Base-by-base conservation (phyloP, 2,888 invertebrate genomes). In the Cheilosia pagana region DNA sequence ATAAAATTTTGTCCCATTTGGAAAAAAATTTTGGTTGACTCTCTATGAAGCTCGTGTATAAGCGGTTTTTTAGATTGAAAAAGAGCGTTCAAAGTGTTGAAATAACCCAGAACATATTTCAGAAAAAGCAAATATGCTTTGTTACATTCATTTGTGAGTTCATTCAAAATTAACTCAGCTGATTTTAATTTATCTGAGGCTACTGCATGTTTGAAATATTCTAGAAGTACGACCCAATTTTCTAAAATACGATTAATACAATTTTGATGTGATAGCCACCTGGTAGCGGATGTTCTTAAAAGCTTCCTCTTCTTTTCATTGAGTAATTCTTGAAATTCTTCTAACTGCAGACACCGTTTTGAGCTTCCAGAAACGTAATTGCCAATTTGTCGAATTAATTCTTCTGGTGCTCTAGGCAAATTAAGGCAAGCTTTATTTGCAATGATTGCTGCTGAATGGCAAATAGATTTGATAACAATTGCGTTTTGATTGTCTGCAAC, bases 101-200 rank as follows among this genome's bases (percentile, higher is more conserved):
- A 86, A 67, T 70, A 87, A 50, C 74, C 85, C 19, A 87, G 67
- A 12, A 81, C 81, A 63, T 87, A 88, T 50, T 87, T 87, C 8
- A 85, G 59, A 79, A 87, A 87, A 35, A 74, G 57, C 7, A 87
- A 79, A 71, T 87, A 87, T 12, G 72, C 76, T 53, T 87, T 87
- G 25, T 63, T 83, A 45, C 70, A 76, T 52, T 76, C 43, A 23
- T 81, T 79, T 28, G 41, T 52, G 12, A 87, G 57, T 43, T 86
- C 48, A n/a, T 48, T 19, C 4, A 59, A 48, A 41, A 87, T 87
- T 35, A 48, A 48, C 35, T 87, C 81, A 12, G 83, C 75, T 21
- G 62, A 48, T 78, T 82, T 83, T 16, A 87, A 59, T 43, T 87
- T 82, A 50, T 87, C 87, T 60, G 67, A 50, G 14, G 21, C 14